Percentiles rank a stretch among this genome's conserved stretches.
These are phyloP conservation scores for Taeniopygia guttata DNA, from an alignment of 2,797 vertebrate species.

Conservation along the genomic window DNA sequence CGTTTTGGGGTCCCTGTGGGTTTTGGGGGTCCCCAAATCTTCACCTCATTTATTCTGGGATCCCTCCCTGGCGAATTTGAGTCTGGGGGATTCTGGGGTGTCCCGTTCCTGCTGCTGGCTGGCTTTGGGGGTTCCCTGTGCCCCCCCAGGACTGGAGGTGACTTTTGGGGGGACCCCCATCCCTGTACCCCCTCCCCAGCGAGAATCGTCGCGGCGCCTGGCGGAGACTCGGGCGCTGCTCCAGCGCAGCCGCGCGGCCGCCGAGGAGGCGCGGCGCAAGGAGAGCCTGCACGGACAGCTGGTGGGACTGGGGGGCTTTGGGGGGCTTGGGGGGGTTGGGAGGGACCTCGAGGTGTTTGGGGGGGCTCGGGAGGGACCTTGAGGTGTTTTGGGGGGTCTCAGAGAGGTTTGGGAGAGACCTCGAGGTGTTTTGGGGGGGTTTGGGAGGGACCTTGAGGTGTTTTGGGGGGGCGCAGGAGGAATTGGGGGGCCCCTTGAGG, in stretches of 20 bases:
- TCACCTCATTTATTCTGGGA: rapidly evolving
- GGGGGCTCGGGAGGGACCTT: not conserved
- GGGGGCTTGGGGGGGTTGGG: too few species aligned
- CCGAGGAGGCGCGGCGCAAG: not conserved
- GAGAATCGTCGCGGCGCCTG: not conserved
- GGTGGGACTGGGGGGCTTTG: not conserved
- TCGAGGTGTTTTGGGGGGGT: too few species aligned
- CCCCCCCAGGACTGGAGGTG: not conserved
- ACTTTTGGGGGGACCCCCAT: not conserved
- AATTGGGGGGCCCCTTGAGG: too few species aligned
- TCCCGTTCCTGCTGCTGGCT: not conserved
- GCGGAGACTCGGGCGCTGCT: not conserved
- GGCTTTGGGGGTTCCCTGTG: not conserved
- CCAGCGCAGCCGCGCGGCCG: not conserved
- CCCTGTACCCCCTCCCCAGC: not conserved
- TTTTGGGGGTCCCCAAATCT: not conserved
- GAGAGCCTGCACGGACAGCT: not conserved
- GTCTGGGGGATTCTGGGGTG: not conserved
- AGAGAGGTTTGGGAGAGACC: too few species aligned
- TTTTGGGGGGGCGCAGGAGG: too few species aligned
- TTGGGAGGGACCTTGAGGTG: too few species aligned
- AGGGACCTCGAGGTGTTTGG: too few species aligned
- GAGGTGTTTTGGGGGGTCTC: too few species aligned
- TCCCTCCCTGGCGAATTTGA: too few species aligned
- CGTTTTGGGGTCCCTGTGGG: not conserved